Percentiles rank a stretch among this genome's conserved stretches.
Evolutionary conservation across 2,797 vertebrate species (phyloP).

Genomic region (Urosaurus nigricauda): DNA sequence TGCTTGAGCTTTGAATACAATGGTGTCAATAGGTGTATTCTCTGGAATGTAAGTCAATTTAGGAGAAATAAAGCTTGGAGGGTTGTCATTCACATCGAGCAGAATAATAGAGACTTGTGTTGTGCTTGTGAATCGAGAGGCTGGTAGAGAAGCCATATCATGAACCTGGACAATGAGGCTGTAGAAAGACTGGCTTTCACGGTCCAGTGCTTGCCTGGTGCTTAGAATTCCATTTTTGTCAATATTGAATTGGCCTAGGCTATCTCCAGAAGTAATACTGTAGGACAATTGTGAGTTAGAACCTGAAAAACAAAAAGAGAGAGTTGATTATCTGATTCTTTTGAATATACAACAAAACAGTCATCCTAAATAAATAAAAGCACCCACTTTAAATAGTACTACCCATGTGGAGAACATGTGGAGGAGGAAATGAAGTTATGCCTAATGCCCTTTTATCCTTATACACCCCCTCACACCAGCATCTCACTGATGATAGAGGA

Average conservation of each 20-base stretch:
- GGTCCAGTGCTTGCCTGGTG: slow-evolving; percentile 84
- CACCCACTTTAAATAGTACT: neutral
- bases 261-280: slow-evolving; percentile 90
- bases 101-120: slow-evolving; percentile 94
- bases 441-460: neutral
- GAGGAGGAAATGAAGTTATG: neutral
- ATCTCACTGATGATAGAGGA: neutral
- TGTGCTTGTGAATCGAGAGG: slow-evolving; percentile 89
- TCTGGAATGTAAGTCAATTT: slow-evolving; percentile 92
- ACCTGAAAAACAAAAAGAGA: slow-evolving; percentile 78
- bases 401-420: neutral
- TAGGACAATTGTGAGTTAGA: slow-evolving; percentile 89
- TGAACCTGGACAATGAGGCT: slow-evolving; percentile 91
- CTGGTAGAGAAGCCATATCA: slow-evolving; percentile 83
- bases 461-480: neutral
- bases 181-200: slow-evolving; percentile 96
- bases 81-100: slow-evolving; percentile 93
- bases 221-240: slow-evolving; percentile 83
- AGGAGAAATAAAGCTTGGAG: slow-evolving; percentile 90
- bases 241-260: slow-evolving; percentile 87
- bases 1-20: slow-evolving; percentile 90
- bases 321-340: accelerated
- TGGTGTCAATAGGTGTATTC: slow-evolving; percentile 91
- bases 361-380: slow-evolving; percentile 22
- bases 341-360: neutral